Percentiles rank a stretch among this genome's conserved stretches.
Conservation (phyloP, 2,888 invertebrate species). For the Atrina japonica region DNA sequence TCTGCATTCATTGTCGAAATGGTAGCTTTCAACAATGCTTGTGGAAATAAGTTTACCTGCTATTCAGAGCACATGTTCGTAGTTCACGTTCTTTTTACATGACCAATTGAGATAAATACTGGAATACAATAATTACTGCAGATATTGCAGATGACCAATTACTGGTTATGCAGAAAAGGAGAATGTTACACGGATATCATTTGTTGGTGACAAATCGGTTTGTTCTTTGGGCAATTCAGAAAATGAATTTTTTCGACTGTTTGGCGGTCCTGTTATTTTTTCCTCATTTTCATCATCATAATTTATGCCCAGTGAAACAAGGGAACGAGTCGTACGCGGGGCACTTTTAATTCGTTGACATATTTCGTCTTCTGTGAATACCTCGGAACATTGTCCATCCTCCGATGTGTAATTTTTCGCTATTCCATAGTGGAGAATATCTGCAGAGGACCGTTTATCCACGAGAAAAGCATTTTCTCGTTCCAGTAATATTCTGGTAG, state of each 20-base stretch:
- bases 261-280: conserved; percentile 25
- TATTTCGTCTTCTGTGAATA: conserved; percentile 58
- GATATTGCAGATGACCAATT: too few species aligned
- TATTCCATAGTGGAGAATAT: conserved; percentile 24
- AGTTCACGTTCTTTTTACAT: too few species aligned
- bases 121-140: too few species aligned
- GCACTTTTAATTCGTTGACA: conserved; percentile 49
- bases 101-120: too few species aligned
- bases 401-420: conserved; percentile 36
- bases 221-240: neutral
- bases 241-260: conserved; percentile 13
- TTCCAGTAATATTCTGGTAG: conserved; percentile 51
- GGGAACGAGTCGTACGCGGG: conserved; percentile 38
- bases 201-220: neutral
- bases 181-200: conserved; percentile 18
- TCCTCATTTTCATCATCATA: conserved; percentile 13
- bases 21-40: too few species aligned
- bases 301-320: conserved; percentile 35
- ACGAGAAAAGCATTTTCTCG: conserved; percentile 28
- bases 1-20: too few species aligned
- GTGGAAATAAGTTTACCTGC: too few species aligned
- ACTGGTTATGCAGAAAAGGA: conserved; percentile 17
- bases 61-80: too few species aligned
- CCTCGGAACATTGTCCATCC: conserved; percentile 51
- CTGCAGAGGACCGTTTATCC: conserved; percentile 23